phyloP scores from a whole-genome alignment of 37 sponge, comb jelly and placozoan species.

The Agelas oroides region DNA sequence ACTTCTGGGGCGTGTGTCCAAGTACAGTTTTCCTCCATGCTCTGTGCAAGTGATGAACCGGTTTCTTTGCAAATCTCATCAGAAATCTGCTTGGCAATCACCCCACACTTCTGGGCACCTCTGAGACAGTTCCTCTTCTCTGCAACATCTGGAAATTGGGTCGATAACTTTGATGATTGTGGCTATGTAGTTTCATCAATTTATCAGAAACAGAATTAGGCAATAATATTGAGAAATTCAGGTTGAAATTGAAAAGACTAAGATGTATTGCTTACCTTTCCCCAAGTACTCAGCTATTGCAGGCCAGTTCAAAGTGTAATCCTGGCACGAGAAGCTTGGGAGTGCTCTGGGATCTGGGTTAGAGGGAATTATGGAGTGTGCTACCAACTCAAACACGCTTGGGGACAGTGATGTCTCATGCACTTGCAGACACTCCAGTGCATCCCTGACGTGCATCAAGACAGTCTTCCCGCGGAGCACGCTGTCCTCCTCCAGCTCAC shows the following conservation, averaged over 20 bases:
- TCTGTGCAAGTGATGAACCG: background rate
- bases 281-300: conserved; percentile 6
- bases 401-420: conserved; percentile 39
- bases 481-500: too few species aligned
- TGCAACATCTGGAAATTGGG: too few species aligned
- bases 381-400: background rate
- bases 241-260: too few species aligned
- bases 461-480: too few species aligned
- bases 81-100: conserved; percentile 14
- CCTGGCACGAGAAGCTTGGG: background rate
- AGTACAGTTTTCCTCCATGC: background rate
- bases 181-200: too few species aligned
- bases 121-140: background rate
- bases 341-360: background rate
- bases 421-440: conserved; percentile 4
- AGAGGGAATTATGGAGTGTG: background rate
- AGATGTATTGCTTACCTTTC: background rate
- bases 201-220: too few species aligned
- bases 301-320: conserved; percentile 50
- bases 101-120: conserved; percentile 35
- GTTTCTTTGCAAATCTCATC: background rate
- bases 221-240: too few species aligned
- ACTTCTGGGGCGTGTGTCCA: conserved; percentile 36
- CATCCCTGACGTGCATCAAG: background rate
- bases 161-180: too few species aligned